Percentiles rank a stretch among this genome's conserved stretches.
Evolutionary conservation across 1,140 invertebrate species (phyloP).

Genomic region (Dysdera silvatica): DNA sequence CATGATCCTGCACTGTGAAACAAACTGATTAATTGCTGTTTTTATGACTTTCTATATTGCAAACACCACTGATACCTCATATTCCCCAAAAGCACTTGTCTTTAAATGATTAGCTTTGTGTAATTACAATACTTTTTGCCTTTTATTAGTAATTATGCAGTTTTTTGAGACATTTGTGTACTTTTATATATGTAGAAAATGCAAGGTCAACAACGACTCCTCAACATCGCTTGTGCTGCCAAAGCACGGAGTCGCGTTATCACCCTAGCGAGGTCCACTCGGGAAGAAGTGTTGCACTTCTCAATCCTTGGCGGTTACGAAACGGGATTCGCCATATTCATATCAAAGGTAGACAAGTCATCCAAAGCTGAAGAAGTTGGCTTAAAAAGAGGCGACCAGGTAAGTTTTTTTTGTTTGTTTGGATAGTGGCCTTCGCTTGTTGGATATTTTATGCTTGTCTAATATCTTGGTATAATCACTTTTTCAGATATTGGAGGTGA

Average conservation of each 20-base stretch:
- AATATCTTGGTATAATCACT: neutral
- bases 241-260: slow-evolving; percentile 86
- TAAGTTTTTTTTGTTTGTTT: slow-evolving; percentile 29
- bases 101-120: too few species aligned
- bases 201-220: slow-evolving; percentile 54
- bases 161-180: too few species aligned
- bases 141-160: too few species aligned
- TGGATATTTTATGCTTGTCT: neutral
- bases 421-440: neutral
- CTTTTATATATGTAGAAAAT: slow-evolving; percentile 26
- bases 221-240: slow-evolving; percentile 93
- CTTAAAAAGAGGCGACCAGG: slow-evolving; percentile 90
- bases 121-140: too few species aligned
- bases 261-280: slow-evolving; percentile 76
- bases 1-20: too few species aligned
- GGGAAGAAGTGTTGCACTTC: slow-evolving; percentile 84
- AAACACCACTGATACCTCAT: too few species aligned
- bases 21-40: too few species aligned
- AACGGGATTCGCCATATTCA: slow-evolving; percentile 83
- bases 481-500: slow-evolving; percentile 86
- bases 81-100: too few species aligned
- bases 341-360: slow-evolving; percentile 81
- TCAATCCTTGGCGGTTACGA: slow-evolving; percentile 86
- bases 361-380: slow-evolving; percentile 93
- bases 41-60: too few species aligned